These are phyloP conservation scores for Zophobas morio DNA, from an alignment of 1,140 invertebrate genomes.

Conservation along the genomic window DNA sequence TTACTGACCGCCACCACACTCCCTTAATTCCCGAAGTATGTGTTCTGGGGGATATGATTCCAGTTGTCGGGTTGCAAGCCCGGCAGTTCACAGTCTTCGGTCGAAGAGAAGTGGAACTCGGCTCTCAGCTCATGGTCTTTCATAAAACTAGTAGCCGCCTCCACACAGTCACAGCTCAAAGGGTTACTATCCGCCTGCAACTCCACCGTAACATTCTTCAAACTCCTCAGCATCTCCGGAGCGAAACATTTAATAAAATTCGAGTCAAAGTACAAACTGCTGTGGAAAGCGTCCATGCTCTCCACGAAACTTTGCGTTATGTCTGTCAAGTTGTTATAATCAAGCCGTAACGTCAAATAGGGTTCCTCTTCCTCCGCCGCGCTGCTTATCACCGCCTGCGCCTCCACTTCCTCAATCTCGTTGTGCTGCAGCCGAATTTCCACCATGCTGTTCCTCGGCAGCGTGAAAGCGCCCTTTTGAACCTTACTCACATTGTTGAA, in stretches of 20 bases:
- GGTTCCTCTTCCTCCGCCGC: background rate
- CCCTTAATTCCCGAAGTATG: too few relatives aligned
- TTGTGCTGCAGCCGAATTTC: constrained; percentile 16
- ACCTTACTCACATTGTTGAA: constrained; percentile 31
- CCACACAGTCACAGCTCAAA: constrained; percentile 52
- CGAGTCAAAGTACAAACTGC: constrained; percentile 47
- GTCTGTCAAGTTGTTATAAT: constrained; percentile 15
- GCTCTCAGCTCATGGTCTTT: background rate
- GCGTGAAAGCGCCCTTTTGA: constrained; percentile 6
- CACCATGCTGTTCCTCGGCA: constrained; percentile 11
- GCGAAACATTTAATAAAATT: constrained; percentile 9
- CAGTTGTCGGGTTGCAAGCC: background rate
- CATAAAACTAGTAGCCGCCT: constrained; percentile 20
- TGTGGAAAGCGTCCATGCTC: constrained; percentile 26
- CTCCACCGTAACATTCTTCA: constrained; percentile 30
- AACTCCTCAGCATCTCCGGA: background rate
- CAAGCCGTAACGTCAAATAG: constrained; percentile 6
- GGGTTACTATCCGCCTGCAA: constrained; percentile 52
- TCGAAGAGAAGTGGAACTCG: background rate
- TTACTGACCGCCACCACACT: too few relatives aligned
- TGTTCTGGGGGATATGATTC: too few relatives aligned
- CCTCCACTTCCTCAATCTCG: constrained; percentile 12
- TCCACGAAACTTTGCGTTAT: background rate
- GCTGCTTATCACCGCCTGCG: background rate
- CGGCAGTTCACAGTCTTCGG: background rate